Evolutionary conservation across 2,113 vertebrate species (phyloP).

Genomic region (Lophotis ruficrista): DNA sequence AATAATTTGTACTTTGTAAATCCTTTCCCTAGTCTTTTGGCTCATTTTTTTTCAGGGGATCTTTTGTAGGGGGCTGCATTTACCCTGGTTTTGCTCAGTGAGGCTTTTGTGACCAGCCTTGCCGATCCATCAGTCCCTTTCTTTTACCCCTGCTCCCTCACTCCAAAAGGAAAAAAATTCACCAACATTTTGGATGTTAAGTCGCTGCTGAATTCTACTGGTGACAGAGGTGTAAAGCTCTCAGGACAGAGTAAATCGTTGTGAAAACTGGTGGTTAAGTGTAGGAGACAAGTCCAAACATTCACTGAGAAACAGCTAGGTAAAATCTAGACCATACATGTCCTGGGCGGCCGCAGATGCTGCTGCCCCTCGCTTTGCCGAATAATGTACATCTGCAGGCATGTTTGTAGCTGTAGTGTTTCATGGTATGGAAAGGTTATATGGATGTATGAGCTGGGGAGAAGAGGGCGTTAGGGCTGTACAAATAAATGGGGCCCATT

Average conservation of each 20-base stretch:
- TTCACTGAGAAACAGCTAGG: background rate
- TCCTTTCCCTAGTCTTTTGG: background rate
- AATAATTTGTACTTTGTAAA: background rate
- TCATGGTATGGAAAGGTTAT: background rate
- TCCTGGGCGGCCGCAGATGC: rapidly evolving
- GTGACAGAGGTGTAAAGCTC: background rate
- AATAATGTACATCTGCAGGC: background rate
- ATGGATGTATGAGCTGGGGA: rapidly evolving
- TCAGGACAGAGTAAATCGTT: background rate
- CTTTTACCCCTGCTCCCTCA: background rate
- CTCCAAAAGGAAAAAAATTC: background rate
- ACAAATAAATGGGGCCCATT: background rate
- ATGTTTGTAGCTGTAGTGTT: background rate
- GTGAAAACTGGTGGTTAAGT: background rate
- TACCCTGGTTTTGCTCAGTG: background rate
- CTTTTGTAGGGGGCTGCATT: background rate
- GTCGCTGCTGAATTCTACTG: rapidly evolving
- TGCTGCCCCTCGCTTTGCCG: background rate
- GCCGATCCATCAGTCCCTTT: background rate
- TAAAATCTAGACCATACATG: background rate
- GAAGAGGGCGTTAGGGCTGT: background rate
- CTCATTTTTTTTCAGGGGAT: background rate
- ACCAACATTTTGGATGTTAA: background rate
- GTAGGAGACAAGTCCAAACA: background rate
- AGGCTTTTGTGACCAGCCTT: background rate